Percentiles rank a stretch among this genome's conserved stretches.
Conservation (phyloP, 2,797 vertebrate genomes). For the Trematomus bernacchii region DNA sequence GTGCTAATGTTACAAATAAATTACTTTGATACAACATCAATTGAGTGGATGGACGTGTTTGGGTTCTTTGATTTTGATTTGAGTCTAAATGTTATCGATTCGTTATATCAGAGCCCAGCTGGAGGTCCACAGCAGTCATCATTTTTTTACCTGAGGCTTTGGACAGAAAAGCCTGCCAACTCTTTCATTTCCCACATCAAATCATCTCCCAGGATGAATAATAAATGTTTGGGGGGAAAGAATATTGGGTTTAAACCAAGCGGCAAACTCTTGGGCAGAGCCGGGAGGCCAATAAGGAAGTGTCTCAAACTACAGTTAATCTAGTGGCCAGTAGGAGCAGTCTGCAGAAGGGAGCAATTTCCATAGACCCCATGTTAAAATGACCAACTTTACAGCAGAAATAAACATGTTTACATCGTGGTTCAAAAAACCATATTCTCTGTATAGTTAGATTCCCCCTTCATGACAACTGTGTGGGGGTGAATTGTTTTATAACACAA, state of each 20-base stretch:
- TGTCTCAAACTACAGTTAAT: too few species aligned
- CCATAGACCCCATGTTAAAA: too few species aligned
- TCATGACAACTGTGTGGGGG: too few species aligned
- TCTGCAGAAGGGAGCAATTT: too few species aligned
- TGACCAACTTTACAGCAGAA: too few species aligned
- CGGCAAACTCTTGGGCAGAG: too few species aligned
- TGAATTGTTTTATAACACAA: too few species aligned
- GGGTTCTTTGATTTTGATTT: constrained; percentile 46
- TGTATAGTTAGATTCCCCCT: too few species aligned
- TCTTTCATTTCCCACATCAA: constrained; percentile 72
- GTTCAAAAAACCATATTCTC: too few species aligned
- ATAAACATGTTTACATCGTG: too few species aligned
- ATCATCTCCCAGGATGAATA: constrained; percentile 68
- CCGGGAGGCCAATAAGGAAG: too few species aligned
- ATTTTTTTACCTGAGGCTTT: constrained; percentile 60
- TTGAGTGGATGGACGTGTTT: constrained; percentile 29
- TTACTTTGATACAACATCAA: constrained; percentile 19
- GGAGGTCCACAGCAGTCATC: constrained; percentile 56
- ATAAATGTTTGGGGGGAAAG: constrained; percentile 47
- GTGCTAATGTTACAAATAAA: constrained; percentile 41
- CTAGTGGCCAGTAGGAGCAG: too few species aligned
- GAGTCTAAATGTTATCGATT: constrained; percentile 60
- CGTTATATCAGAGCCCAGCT: constrained; percentile 50
- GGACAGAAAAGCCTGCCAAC: constrained; percentile 55
- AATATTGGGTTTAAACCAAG: constrained; percentile 43